phyloP scores from a whole-genome alignment of 1,140 invertebrate genomes.

The Cardiocondyla obscurior region DNA sequence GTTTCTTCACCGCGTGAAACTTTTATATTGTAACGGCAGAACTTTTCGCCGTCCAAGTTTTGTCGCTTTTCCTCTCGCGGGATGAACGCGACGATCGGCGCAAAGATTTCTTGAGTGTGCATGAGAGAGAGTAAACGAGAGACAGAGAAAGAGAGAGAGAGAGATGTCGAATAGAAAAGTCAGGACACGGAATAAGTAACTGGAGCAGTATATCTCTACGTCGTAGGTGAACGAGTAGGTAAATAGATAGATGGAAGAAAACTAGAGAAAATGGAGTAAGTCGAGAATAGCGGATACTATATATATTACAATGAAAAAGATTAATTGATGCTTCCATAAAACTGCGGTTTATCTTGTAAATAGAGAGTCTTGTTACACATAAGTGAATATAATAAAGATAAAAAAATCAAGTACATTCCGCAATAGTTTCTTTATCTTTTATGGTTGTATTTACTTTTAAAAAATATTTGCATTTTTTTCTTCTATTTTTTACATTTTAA shows the following conservation, averaged over 20 bases:
- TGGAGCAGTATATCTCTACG: not conserved
- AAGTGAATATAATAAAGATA: not conserved
- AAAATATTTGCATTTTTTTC: not conserved
- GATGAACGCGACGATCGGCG: constrained; percentile 19
- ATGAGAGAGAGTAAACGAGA: not conserved
- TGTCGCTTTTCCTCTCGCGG: constrained; percentile 41
- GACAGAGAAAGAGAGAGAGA: not conserved
- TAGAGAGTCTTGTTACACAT: not conserved
- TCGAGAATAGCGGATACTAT: not conserved
- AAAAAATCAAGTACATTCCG: not conserved
- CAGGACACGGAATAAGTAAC: constrained; percentile 26
- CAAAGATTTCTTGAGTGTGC: not conserved
- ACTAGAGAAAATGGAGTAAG: not conserved
- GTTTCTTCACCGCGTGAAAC: constrained; percentile 19
- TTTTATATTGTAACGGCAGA: constrained; percentile 60
- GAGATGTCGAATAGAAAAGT: not conserved
- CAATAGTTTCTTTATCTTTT: not conserved
- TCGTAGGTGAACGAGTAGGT: not conserved
- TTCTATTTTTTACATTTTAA: not conserved
- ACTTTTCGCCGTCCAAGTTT: constrained; percentile 62
- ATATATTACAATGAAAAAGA: not conserved
- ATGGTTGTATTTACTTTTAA: no score
- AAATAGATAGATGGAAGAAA: constrained; percentile 7
- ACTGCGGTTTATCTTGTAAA: not conserved
- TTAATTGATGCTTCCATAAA: not conserved